Percentiles rank a stretch among this genome's conserved stretches.
phyloP scores from a whole-genome alignment of 2,888 invertebrate species.

The Stictocephala bisonia region DNA sequence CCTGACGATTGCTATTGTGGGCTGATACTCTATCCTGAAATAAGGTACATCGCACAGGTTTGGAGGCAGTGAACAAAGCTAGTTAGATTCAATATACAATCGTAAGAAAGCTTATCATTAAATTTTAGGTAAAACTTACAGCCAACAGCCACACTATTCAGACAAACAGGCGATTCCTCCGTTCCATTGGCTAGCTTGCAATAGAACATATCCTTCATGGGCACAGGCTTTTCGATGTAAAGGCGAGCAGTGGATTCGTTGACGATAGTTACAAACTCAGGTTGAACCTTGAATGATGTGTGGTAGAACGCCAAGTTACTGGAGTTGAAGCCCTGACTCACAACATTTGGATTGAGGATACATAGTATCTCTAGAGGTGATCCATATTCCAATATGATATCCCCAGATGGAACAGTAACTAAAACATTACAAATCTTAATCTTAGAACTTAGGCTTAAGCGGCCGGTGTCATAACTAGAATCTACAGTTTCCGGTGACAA shows the following conservation, averaged over 20 bases:
- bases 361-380: constrained; percentile 74
- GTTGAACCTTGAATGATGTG: constrained; percentile 63
- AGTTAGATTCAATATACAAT: no score
- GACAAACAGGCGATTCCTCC: constrained; percentile 65
- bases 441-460: no score
- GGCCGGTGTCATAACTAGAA: no score
- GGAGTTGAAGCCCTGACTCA: constrained; percentile 67
- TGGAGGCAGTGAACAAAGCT: no score
- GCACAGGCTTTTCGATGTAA: constrained; percentile 68
- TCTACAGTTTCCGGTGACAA: no score
- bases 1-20: no score
- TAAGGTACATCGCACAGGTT: no score
- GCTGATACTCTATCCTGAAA: no score
- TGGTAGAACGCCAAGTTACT: constrained; percentile 67
- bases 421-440: constrained; percentile 49
- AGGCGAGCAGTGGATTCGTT: constrained; percentile 74
- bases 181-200: constrained; percentile 65
- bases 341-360: constrained; percentile 68
- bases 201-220: constrained; percentile 68
- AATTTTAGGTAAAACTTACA: constrained; percentile 68
- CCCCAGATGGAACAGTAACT: constrained; percentile 69
- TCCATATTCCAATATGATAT: constrained; percentile 71
- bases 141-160: constrained; percentile 70
- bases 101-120: no score
- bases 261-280: constrained; percentile 67